phyloP scores from a whole-genome alignment of 2,113 vertebrate genomes.

The Tenrec ecaudatus region DNA sequence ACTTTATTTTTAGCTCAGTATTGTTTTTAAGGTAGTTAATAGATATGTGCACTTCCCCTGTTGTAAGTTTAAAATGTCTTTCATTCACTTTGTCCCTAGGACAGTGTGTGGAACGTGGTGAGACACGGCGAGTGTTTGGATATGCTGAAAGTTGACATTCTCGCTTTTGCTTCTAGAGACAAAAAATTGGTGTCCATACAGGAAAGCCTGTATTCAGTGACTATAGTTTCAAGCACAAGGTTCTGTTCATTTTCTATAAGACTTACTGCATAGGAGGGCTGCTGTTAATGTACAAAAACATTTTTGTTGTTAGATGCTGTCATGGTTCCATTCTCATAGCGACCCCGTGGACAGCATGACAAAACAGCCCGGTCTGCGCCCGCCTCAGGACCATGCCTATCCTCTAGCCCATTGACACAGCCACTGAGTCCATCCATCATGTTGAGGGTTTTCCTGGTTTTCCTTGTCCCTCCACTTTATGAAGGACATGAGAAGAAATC shows the following conservation, averaged over 20 bases:
- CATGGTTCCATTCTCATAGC: too few relatives aligned
- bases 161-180: slow-evolving; percentile 15
- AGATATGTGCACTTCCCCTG: not conserved
- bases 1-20: not conserved
- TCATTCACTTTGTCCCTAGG: not conserved
- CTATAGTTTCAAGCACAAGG: not conserved
- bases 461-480: too few relatives aligned
- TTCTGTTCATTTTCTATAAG: not conserved
- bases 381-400: too few relatives aligned
- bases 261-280: not conserved
- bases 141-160: not conserved
- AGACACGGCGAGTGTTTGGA: slow-evolving; percentile 27
- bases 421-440: too few relatives aligned
- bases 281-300: too few relatives aligned
- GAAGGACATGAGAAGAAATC: too few relatives aligned
- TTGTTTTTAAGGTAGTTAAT: slow-evolving; percentile 2
- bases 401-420: too few relatives aligned
- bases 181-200: not conserved
- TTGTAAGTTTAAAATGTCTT: slow-evolving; percentile 3
- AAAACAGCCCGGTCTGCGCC: too few relatives aligned
- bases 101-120: not conserved
- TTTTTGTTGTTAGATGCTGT: too few relatives aligned
- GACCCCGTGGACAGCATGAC: too few relatives aligned
- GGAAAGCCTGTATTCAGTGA: not conserved
- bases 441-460: too few relatives aligned